phyloP scores from a whole-genome alignment of 2,888 invertebrate genomes.

The Dyspetes luteomarginatus region DNA sequence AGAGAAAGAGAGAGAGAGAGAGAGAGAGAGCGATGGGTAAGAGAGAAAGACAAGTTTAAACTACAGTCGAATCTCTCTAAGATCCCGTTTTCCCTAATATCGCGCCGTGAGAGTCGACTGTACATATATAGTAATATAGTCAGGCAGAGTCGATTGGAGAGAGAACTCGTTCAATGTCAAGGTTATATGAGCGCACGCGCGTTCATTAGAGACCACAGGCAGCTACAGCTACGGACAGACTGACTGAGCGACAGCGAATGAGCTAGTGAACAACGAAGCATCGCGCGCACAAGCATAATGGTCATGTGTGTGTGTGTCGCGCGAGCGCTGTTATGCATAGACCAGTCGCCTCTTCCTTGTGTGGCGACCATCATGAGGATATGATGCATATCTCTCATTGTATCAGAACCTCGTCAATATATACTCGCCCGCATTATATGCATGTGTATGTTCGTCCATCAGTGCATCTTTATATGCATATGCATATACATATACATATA shows the following conservation, averaged over 20 bases:
- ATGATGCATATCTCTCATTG: slow-evolving; percentile 36
- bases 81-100: too few relatives aligned
- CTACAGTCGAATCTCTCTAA: slow-evolving; percentile 10
- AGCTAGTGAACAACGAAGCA: too few relatives aligned
- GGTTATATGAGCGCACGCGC: slow-evolving; percentile 77
- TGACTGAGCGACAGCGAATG: too few relatives aligned
- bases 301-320: not conserved
- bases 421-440: too few relatives aligned
- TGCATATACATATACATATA: too few relatives aligned
- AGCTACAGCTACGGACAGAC: slow-evolving; percentile 10
- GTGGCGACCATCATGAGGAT: too few relatives aligned
- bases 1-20: not conserved
- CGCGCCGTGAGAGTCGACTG: too few relatives aligned
- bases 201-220: slow-evolving; percentile 42
- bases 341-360: too few relatives aligned
- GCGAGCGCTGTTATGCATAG: slow-evolving; percentile 41
- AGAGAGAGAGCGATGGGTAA: slow-evolving; percentile 36
- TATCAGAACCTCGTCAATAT: not conserved
- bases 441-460: too few relatives aligned
- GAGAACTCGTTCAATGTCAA: slow-evolving; percentile 78
- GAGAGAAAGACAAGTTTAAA: slow-evolving; percentile 32
- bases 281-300: not conserved
- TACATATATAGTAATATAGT: not conserved
- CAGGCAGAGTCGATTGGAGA: slow-evolving; percentile 43
- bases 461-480: too few relatives aligned